Conservation (phyloP, 2,113 vertebrate species). For the Embiotoca jacksoni region DNA sequence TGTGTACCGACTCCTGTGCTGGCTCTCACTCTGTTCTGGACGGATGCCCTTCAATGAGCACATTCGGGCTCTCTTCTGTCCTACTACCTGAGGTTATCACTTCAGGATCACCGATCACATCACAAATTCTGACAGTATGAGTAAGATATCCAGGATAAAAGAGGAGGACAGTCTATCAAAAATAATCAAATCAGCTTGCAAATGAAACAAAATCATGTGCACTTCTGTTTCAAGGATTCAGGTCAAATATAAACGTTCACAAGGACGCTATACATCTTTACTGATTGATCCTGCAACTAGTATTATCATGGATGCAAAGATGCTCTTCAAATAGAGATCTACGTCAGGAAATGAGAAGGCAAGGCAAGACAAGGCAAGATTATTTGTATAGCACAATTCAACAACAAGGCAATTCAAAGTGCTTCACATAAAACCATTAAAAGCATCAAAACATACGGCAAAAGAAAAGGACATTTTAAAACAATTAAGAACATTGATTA, state of each 20-base stretch:
- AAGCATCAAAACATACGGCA: no score
- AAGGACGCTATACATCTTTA: not conserved
- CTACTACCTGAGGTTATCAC: not conserved
- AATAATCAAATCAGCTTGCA: not conserved
- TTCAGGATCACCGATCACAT: conserved; percentile 25
- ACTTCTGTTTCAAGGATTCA: not conserved
- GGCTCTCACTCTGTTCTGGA: conserved; percentile 24
- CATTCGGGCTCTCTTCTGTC: conserved; percentile 15
- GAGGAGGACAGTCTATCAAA: conserved; percentile 13
- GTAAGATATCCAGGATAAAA: not conserved
- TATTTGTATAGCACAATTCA: no score
- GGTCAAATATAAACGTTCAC: not conserved
- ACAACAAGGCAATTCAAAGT: no score
- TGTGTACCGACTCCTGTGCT: conserved; percentile 23
- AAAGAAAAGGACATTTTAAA: no score
- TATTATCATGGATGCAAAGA: not conserved
- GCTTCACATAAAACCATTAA: no score
- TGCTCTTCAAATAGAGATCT: conserved; percentile 2
- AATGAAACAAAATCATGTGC: not conserved
- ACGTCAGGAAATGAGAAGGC: not conserved
- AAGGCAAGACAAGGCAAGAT: no score
- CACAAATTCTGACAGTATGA: not conserved
- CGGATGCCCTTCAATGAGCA: conserved; percentile 47
- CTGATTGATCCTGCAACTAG: not conserved
- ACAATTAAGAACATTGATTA: no score